Evolutionary conservation across 2,888 invertebrate species (phyloP).

Genomic region (Tenodera sinensis): DNA sequence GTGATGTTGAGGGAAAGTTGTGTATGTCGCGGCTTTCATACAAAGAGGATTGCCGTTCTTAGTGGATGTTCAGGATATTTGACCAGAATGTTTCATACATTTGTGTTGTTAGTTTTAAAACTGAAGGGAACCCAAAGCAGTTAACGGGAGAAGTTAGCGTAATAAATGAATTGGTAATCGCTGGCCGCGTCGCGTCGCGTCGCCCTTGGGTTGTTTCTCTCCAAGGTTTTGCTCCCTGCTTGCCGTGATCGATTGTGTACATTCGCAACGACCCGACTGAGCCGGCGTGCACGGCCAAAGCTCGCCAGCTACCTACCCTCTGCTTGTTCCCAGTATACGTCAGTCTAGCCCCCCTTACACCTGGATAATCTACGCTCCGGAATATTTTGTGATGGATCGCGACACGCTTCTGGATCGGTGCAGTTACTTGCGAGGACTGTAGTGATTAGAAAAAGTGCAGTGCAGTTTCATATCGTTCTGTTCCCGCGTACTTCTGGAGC

Average conservation of each 20-base stretch:
- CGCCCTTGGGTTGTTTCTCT: not conserved
- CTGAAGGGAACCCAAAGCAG: not conserved
- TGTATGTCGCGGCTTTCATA: no score
- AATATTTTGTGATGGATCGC: not conserved
- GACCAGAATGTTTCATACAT: no score
- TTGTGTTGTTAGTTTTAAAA: no score
- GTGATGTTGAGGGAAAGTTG: no score
- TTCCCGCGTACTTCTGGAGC: no score
- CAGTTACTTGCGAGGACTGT: not conserved
- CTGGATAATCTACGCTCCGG: not conserved
- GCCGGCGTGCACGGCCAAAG: not conserved
- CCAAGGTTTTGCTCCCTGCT: slow-evolving; percentile 34
- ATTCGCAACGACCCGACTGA: slow-evolving; percentile 46
- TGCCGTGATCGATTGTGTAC: slow-evolving; percentile 51
- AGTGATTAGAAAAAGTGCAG: not conserved
- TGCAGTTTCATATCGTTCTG: not conserved
- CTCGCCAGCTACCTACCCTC: slow-evolving; percentile 29
- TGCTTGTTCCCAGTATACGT: slow-evolving; percentile 42
- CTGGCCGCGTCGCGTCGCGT: no score
- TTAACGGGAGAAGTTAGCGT: not conserved
- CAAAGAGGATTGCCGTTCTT: no score
- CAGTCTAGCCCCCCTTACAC: slow-evolving; percentile 37
- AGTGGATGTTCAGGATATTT: no score
- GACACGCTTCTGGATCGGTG: not conserved
- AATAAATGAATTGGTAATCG: not conserved